phyloP scores from a whole-genome alignment of 2,888 invertebrate genomes.

The Acanthococcus lagerstroemiae region DNA sequence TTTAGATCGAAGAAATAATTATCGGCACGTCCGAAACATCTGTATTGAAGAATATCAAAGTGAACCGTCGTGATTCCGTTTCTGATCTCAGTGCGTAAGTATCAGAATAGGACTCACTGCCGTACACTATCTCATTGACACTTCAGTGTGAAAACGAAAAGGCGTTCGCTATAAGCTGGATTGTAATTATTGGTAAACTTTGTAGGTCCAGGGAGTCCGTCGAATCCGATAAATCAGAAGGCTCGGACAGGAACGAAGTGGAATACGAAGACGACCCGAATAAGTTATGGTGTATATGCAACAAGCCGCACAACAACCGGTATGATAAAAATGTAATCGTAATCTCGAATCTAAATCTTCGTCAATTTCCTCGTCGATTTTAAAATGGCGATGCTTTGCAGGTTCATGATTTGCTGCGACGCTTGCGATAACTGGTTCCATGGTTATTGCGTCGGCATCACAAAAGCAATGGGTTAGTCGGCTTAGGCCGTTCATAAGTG shows the following conservation, averaged over 20 bases:
- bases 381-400: slow-evolving; percentile 27
- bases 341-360: background rate
- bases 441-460: slow-evolving; percentile 91
- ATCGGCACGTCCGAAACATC: background rate
- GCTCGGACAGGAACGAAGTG: slow-evolving; percentile 45
- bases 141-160: too few species aligned
- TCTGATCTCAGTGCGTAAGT: background rate
- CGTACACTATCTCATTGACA: too few species aligned
- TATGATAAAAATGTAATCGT: slow-evolving; percentile 15
- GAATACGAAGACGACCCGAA: slow-evolving; percentile 89
- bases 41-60: too few species aligned
- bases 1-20: background rate
- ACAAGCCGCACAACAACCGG: slow-evolving; percentile 80
- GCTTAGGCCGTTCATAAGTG: too few species aligned
- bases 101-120: too few species aligned
- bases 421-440: slow-evolving; percentile 95
- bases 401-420: slow-evolving; percentile 97
- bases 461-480: slow-evolving; percentile 65
- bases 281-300: slow-evolving; percentile 89
- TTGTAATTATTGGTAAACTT: background rate
- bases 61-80: too few species aligned
- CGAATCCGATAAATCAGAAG: background rate
- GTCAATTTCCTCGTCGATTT: background rate
- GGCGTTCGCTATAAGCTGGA: too few species aligned
- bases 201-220: background rate